Conservation (phyloP, 2,888 invertebrate species). For the Heteropelma amictum region DNA sequence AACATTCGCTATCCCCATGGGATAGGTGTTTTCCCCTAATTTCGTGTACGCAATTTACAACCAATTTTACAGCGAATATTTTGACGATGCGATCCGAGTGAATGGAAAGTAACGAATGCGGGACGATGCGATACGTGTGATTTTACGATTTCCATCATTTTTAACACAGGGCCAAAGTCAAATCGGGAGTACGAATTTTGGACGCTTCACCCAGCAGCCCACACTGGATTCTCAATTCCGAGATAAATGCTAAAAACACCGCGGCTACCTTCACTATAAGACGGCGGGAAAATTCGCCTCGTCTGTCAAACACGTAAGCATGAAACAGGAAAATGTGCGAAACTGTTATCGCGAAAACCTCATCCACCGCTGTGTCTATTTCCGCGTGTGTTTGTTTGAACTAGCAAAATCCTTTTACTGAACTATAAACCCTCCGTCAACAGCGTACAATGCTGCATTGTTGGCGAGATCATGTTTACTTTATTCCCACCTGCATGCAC, state of each 20-base stretch:
- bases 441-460: background rate
- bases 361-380: too few relatives aligned
- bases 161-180: constrained; percentile 88
- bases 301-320: constrained; percentile 71
- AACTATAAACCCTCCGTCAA: background rate
- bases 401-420: background rate
- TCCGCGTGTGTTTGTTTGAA: background rate
- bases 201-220: constrained; percentile 87
- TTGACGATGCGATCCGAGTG: too few relatives aligned
- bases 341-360: background rate
- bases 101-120: too few relatives aligned
- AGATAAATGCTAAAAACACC: constrained; percentile 91
- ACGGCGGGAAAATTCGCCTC: constrained; percentile 79
- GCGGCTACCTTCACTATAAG: constrained; percentile 93
- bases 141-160: constrained; percentile 6
- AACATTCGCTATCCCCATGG: background rate
- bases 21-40: too few relatives aligned
- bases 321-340: background rate
- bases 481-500: background rate
- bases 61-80: too few relatives aligned
- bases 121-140: background rate
- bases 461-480: background rate
- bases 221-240: constrained; percentile 94
- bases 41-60: too few relatives aligned
- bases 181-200: constrained; percentile 91